Conservation (phyloP, 2,888 invertebrate species). For the Charanyca ferruginea region DNA sequence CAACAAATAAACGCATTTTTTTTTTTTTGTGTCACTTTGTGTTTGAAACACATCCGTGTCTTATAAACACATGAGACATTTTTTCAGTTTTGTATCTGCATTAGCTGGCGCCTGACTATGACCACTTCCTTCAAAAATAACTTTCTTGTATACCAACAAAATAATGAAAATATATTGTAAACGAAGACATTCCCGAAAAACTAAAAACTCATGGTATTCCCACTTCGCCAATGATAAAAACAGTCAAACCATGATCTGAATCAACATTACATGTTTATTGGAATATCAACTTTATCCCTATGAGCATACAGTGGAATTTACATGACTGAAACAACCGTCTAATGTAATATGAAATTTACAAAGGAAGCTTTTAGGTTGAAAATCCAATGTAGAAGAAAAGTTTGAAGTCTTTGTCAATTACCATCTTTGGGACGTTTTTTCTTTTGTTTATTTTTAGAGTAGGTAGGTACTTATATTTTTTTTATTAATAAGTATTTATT, state of each 20-base stretch:
- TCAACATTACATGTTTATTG: not conserved
- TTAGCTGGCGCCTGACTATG: too few species aligned
- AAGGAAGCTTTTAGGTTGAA: accelerated
- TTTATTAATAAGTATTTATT: conserved; percentile 10
- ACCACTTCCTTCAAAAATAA: too few species aligned
- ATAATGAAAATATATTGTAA: not conserved
- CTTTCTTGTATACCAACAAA: too few species aligned
- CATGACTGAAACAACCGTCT: not conserved
- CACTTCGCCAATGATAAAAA: conserved; percentile 35
- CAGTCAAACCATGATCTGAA: conserved; percentile 41
- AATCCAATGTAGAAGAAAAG: not conserved
- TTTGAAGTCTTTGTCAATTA: conserved; percentile 38
- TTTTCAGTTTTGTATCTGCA: too few species aligned
- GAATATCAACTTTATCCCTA: conserved; percentile 18
- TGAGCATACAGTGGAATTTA: not conserved
- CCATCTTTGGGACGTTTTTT: conserved; percentile 16
- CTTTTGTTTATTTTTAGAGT: conserved; percentile 16
- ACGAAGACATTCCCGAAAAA: conserved; percentile 7
- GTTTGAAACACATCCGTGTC: too few species aligned
- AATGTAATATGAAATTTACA: conserved; percentile 7
- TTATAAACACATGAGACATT: too few species aligned
- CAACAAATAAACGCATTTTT: too few species aligned
- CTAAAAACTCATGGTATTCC: conserved; percentile 18
- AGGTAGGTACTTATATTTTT: conserved; percentile 2
- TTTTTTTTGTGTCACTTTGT: too few species aligned